Conservation (phyloP, 2,797 vertebrate genomes). For the Oreortyx pictus region DNA sequence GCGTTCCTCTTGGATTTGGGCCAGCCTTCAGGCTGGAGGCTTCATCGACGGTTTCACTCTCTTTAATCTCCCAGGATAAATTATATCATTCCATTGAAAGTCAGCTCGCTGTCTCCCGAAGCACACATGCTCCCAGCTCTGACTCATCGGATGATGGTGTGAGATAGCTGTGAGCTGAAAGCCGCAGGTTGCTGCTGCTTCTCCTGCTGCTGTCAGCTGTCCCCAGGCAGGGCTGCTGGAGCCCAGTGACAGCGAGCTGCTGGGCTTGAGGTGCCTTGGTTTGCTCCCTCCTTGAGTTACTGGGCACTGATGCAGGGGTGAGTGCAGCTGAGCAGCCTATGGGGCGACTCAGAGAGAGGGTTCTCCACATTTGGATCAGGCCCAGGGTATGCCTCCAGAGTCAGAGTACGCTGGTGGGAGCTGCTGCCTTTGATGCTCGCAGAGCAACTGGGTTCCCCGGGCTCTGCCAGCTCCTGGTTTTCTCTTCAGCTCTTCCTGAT, state of each 20-base stretch:
- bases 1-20: neutral
- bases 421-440: neutral
- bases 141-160: neutral
- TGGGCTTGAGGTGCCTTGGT: neutral
- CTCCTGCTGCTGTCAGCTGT: neutral
- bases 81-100: conserved; percentile 4
- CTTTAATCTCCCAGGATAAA: conserved; percentile 31
- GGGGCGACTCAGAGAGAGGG: neutral
- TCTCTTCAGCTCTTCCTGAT: too few species aligned
- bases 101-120: neutral
- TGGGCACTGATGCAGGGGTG: accelerated
- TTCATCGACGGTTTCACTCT: neutral
- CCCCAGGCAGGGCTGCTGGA: neutral
- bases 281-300: neutral
- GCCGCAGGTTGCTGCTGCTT: neutral
- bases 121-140: neutral
- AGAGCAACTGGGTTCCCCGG: too few species aligned
- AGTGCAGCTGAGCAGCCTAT: neutral
- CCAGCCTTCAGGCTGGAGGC: conserved; percentile 18
- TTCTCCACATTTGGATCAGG: neutral
- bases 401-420: neutral
- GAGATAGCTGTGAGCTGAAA: neutral
- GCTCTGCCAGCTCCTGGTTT: too few species aligned
- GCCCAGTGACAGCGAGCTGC: neutral
- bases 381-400: neutral